Base-by-base conservation (phyloP, 2,797 vertebrate species). In the Coreius guichenoti region DNA sequence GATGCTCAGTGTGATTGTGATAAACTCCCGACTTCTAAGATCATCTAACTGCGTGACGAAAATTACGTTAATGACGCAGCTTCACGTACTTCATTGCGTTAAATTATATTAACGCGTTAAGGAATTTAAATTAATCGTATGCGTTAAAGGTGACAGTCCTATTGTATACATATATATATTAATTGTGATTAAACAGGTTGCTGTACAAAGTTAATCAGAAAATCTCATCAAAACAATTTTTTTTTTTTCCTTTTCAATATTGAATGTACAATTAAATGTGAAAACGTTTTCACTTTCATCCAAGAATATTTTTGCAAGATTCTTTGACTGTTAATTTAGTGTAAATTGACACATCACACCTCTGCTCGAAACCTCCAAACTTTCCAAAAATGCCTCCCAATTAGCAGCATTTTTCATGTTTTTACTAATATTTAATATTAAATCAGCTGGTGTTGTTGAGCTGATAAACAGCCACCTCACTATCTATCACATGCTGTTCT, bases 401-500 rank as follows among this genome's bases (percentile, higher is more conserved):
- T 63, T 73, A 61, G 23, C 65, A 69, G 79, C 39, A 36, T 39
- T 39, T 61, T 68, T 23, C n/a, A 43, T 1, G 2, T 70, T 23
- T 39, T 47, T 33, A 19, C 29, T 75, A 23, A 56, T 56, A 47
- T 75, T 74, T 26, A 33, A 17, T 61, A 67, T 74, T 54, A 72
- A 80, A 61, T 45, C 39, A 47, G 74, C 51, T 39, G 23, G 49
- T 33, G 58, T 83, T 75, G 61, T 79, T 56, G 68, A n/a, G 39
- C 67, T 82, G 83, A 88, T 80, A 82, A 84, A 86, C 79, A 70
- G 31, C 79, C 49, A 70, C 29, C 56, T 65, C 75, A 47, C 68
- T 36, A 81, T 81, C 54, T 77, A 54, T 78, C 29, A 31, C 33
- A 26, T 58, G 14, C 51, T 23, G 54, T 33, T 61, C 78, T 76